Evolutionary conservation across 2,888 invertebrate genomes (phyloP).

Genomic region (Gonocerus acuteangulatus): DNA sequence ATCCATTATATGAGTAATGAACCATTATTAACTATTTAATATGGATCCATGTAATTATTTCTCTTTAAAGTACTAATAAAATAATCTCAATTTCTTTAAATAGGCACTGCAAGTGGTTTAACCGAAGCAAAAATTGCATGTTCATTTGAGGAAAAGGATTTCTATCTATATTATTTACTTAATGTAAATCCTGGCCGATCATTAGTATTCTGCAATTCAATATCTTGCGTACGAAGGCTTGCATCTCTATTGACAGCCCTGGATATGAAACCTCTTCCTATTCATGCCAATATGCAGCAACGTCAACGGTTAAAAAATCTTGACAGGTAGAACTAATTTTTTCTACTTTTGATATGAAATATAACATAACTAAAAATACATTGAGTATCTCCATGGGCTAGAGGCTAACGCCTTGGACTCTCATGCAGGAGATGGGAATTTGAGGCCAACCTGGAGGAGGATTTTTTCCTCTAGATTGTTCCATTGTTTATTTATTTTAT

Average conservation of each 20-base stretch:
- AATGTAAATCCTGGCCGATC: slow-evolving; percentile 80
- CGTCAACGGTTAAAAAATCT: slow-evolving; percentile 86
- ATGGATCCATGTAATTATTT: too few relatives aligned
- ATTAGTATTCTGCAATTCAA: slow-evolving; percentile 88
- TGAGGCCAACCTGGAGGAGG: neutral
- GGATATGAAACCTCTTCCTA: slow-evolving; percentile 60
- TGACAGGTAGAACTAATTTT: slow-evolving; percentile 55
- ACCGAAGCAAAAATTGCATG: slow-evolving; percentile 79
- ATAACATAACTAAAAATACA: too few relatives aligned
- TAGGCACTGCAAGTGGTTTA: slow-evolving; percentile 73
- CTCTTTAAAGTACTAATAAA: too few relatives aligned
- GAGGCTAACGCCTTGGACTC: too few relatives aligned
- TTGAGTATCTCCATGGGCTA: too few relatives aligned
- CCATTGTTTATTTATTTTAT: neutral
- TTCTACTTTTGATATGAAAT: neutral
- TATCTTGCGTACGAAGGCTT: slow-evolving; percentile 80
- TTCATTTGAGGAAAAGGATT: slow-evolving; percentile 75
- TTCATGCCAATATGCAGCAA: slow-evolving; percentile 90
- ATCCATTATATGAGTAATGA: too few relatives aligned
- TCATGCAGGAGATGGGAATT: too few relatives aligned
- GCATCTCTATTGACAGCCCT: slow-evolving; percentile 45
- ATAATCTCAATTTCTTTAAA: slow-evolving; percentile 1
- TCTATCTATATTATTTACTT: slow-evolving; percentile 83
- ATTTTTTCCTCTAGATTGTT: neutral
- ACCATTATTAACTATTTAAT: too few relatives aligned